Base-by-base conservation (phyloP, 2,113 vertebrate genomes). In the Centropristis striata region DNA sequence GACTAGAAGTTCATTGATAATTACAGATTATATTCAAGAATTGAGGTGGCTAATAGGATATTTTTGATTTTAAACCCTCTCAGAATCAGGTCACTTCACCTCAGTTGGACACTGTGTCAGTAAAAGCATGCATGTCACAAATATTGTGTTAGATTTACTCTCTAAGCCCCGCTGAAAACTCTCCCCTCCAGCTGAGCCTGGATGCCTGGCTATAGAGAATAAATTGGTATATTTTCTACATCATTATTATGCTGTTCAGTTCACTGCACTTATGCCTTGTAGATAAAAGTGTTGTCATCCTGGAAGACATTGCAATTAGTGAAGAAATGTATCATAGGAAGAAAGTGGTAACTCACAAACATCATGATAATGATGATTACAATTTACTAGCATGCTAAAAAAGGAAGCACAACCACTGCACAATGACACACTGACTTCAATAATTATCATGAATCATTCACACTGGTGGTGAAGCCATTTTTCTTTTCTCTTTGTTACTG, bases 221-320 rank as follows among this genome's bases (percentile, higher is more conserved):
- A 78, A 67, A 80, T 85, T 78, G 72, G 36, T 78, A 4, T 73
- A 64, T 86, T 83, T 85, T 78, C 73, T 36, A 71, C 76, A 84
- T 87, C 82, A 90, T 91, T 89, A 87, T 84, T 72, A 74, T 79
- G 59, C 75, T 53, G 60, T 70, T 85, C 85, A 76, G 54, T 83
- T 82, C 61, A 51, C 61, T 65, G 71, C 79, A 71, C 54, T 69
- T 76, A 49, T 0, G n/a, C 70, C 71, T 81, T 54, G 39, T 60
- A 75, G 82, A 85, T 81, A 68, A 87, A 90, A 89, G 82, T 55
- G 59, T 78, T 87, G 82, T 83, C 85, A 76, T 73, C 63, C 53
- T 65, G 60, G 55, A 86, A 86, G 82, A 78, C 79, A 75, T 18
- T 71, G 67, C 67, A 86, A 77, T 89, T 89, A 87, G 80, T 60